Percentiles rank a stretch among this genome's conserved stretches.
Conservation (phyloP, 2,888 invertebrate genomes). For the Leistus spinibarbis region DNA sequence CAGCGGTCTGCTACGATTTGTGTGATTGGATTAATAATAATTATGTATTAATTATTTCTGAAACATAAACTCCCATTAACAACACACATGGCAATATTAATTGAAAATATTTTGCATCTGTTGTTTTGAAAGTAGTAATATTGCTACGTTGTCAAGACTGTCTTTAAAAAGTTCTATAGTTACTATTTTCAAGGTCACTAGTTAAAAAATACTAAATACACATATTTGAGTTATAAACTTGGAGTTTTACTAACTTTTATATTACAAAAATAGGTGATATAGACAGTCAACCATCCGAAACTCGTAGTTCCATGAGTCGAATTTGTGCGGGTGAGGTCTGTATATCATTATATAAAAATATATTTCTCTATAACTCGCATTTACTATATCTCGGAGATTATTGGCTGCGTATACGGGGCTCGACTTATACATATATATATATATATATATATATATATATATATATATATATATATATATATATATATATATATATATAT, state of each 20-base stretch:
- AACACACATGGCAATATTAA: not conserved
- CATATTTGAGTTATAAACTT: not conserved
- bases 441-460: constrained; percentile 33
- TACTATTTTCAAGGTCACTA: not conserved
- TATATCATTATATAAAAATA: no score
- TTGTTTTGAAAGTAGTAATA: not conserved
- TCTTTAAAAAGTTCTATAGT: not conserved
- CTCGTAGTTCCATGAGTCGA: no score
- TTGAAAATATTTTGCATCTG: not conserved
- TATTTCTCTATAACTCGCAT: no score
- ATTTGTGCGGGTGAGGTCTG: no score
- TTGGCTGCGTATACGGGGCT: not conserved
- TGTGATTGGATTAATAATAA: no score
- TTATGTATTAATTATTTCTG: no score
- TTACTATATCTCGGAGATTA: no score
- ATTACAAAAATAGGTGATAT: no score
- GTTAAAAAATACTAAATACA: not conserved
- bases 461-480: constrained; percentile 18
- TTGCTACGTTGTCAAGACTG: not conserved
- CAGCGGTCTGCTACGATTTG: no score
- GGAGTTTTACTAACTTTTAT: no score
- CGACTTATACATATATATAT: constrained; percentile 7
- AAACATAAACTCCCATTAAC: not conserved
- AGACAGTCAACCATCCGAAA: no score
- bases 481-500: not conserved